Evolutionary conservation across 2,113 vertebrate genomes (phyloP), one percentile per base, ranked within the genome.

Genomic region (Nycticebus coucang): DNA sequence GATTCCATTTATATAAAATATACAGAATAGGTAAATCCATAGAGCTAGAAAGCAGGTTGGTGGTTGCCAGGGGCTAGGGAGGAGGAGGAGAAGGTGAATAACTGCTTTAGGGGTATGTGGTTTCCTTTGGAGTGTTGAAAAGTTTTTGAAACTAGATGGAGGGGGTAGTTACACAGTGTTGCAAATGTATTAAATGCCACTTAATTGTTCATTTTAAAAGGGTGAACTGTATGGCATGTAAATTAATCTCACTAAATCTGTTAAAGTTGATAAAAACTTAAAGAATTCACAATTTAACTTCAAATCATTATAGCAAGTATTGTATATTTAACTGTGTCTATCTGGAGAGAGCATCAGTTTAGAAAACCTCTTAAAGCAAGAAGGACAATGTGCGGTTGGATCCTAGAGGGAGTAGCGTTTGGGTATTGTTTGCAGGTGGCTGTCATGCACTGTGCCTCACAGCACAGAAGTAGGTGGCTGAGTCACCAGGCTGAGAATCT

Each of bases 401-500:
- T 13, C 53, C 59, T 21, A 37, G 26, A 50, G 45, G 45, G 7
- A 2, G 5, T 13, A 72, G 62, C 45, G 82, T 93, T 45, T 86
- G 64, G 13, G 74, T 66, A 1, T 11, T 55, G 57, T 60, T 19
- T 71, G 22, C n/a, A 81, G 64, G 35, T 72, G 53, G 1, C 18
- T 24, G 7, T 12, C 12, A 13, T 6, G 7, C 11, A 66, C 53
- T 86, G 78, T 82, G 95, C 30, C 37, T 64, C 62, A 89, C 69
- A 50, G 80, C 93, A 92, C 88, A 97, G 37, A 91, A 6, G 60
- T 82, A 82, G 87, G 82, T 72, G 74, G 87, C 57, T 0, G 83
- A 89, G 62, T 95, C 35, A 1, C 18, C 13, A 22, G 30, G 84
- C 74, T 92, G 74, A 78, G 93, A 53, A 21, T 68, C 0, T 13